These are phyloP conservation scores for Lophura nycthemera DNA, from an alignment of 2,113 vertebrate genomes.

Conservation along the genomic window DNA sequence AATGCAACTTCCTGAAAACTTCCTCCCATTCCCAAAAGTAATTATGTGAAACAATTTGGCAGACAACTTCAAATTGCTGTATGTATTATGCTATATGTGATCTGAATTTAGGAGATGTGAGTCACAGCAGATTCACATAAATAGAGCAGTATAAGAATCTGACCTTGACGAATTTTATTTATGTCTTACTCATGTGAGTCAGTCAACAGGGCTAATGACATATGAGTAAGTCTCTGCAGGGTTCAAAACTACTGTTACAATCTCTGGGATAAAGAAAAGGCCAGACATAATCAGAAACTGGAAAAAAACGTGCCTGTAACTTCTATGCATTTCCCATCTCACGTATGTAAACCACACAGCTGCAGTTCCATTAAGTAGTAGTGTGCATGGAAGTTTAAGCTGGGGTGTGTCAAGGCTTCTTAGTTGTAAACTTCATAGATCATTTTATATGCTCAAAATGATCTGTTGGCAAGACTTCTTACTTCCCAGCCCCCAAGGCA, in stretches of 20 bases:
- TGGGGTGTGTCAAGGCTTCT: not conserved
- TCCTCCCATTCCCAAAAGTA: not conserved
- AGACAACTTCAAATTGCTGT: not conserved
- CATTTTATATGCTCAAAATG: constrained; percentile 60
- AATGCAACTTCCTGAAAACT: not conserved
- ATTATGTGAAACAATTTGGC: not conserved
- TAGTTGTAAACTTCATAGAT: constrained; percentile 50
- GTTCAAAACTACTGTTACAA: not conserved
- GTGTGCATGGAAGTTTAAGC: constrained; percentile 1
- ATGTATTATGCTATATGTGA: not conserved
- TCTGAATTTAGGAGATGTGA: not conserved
- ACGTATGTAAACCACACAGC: not conserved
- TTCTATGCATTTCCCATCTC: not conserved
- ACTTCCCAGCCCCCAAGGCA: constrained; percentile 37
- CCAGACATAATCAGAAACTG: not conserved
- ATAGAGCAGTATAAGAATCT: not conserved
- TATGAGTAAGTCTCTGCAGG: not conserved
- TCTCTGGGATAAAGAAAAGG: not conserved
- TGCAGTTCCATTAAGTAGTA: not conserved
- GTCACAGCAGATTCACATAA: not conserved
- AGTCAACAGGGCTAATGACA: not conserved
- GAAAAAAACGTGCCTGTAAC: not conserved
- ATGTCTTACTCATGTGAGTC: not conserved
- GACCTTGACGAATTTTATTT: not conserved
- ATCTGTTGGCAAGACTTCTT: constrained; percentile 58